Percentiles rank a stretch among this genome's conserved stretches.
These are phyloP conservation scores for Petromus typicus DNA, from an alignment of 2,113 vertebrate species.

Conservation along the genomic window DNA sequence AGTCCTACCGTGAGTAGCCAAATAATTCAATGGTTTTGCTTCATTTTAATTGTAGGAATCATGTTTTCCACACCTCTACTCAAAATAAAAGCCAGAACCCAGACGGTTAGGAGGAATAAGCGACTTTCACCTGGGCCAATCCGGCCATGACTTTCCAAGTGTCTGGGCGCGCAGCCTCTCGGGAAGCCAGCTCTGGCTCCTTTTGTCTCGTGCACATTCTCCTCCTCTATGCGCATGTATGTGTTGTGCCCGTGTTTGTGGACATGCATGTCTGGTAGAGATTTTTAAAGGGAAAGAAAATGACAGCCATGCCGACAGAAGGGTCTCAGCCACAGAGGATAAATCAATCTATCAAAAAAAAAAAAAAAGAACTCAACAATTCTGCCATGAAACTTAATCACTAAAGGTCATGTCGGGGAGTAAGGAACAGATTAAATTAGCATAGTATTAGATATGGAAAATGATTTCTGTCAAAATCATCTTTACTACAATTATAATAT, in stretches of 20 bases:
- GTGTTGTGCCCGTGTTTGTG: background rate
- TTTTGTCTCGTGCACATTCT: background rate
- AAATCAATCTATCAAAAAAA: conserved; percentile 94
- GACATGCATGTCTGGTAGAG: background rate
- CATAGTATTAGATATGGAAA: conserved; percentile 99
- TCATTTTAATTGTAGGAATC: background rate
- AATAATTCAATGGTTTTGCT: background rate
- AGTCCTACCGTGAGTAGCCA: background rate
- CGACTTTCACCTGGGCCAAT: background rate
- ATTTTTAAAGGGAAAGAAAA: conserved; percentile 70
- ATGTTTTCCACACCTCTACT: background rate
- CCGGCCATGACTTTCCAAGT: background rate
- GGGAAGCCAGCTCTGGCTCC: background rate
- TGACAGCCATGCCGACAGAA: conserved; percentile 84
- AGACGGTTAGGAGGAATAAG: conserved; percentile 21
- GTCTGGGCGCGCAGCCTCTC: background rate
- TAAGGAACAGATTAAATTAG: conserved; percentile 99
- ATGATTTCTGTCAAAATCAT: conserved; percentile 99
- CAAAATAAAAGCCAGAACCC: background rate
- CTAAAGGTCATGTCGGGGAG: conserved; percentile 98
- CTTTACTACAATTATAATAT: conserved; percentile 99
- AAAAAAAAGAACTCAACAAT: conserved; percentile 82
- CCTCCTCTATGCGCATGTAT: fast-evolving
- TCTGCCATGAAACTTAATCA: conserved; percentile 99
- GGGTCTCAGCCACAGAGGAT: conserved; percentile 88